Percentiles rank a stretch among this genome's conserved stretches.
These are phyloP conservation scores for Aricia artaxerxes DNA, from an alignment of 2,888 invertebrate genomes.

Conservation along the genomic window DNA sequence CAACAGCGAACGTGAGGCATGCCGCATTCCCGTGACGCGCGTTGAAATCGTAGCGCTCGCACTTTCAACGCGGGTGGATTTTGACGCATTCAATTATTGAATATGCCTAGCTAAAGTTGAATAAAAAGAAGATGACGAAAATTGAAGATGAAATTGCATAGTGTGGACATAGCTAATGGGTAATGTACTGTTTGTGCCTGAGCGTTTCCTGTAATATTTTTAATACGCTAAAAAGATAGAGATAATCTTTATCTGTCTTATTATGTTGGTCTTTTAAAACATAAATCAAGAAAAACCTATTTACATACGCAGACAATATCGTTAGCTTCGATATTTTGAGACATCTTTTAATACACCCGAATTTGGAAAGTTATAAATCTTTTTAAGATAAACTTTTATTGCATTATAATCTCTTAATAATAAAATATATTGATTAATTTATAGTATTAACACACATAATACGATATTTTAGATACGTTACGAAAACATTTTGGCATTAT, in stretches of 20 bases:
- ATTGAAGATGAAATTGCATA: too few relatives aligned
- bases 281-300: neutral
- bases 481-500: neutral
- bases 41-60: too few relatives aligned
- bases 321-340: neutral
- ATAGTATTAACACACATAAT: neutral
- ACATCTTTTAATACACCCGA: neutral
- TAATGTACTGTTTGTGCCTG: neutral
- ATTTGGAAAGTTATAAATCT: slow-evolving; percentile 17
- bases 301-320: neutral
- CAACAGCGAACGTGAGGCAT: too few relatives aligned
- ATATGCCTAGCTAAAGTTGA: too few relatives aligned
- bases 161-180: too few relatives aligned
- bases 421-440: neutral
- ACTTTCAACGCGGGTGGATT: too few relatives aligned
- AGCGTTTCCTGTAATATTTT: neutral
- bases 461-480: neutral
- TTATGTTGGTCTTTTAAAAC: neutral
- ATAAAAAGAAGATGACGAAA: too few relatives aligned
- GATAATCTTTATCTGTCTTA: neutral
- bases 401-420: neutral
- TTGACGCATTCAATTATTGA: too few relatives aligned
- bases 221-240: neutral
- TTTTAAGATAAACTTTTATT: neutral
- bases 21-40: too few relatives aligned